These are phyloP conservation scores for Oophaga pumilio DNA, from an alignment of 2,113 vertebrate species.

Conservation along the genomic window DNA sequence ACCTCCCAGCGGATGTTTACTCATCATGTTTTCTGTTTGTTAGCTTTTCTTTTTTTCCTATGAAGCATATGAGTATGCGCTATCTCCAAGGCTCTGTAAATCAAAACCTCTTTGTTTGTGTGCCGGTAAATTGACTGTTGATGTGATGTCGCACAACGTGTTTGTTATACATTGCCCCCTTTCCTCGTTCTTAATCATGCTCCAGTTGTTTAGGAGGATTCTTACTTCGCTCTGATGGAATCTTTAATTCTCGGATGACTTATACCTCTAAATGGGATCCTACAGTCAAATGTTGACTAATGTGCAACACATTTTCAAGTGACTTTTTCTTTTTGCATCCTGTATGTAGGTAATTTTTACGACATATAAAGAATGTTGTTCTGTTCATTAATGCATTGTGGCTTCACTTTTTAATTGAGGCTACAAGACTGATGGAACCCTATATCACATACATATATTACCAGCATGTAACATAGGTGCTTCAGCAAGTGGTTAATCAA, in stretches of 20 bases:
- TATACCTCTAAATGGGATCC: not conserved
- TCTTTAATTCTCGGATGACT: not conserved
- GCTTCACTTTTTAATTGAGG: too few relatives aligned
- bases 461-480: too few relatives aligned
- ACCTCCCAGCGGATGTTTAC: constrained; percentile 1
- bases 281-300: not conserved
- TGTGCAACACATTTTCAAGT: not conserved
- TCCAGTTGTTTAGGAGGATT: not conserved
- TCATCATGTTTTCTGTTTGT: constrained; percentile 3
- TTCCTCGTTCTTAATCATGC: not conserved
- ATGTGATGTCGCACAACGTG: not conserved
- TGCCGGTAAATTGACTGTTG: not conserved
- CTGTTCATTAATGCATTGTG: too few relatives aligned
- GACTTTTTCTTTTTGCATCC: too few relatives aligned
- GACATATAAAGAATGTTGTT: too few relatives aligned
- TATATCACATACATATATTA: too few relatives aligned
- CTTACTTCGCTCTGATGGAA: not conserved
- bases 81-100: not conserved
- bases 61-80: not conserved
- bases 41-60: not conserved
- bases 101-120: constrained; percentile 1
- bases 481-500: too few relatives aligned
- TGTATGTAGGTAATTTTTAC: not conserved
- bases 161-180: not conserved
- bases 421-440: too few relatives aligned